Evolutionary conservation across 2,888 invertebrate genomes (phyloP).

Genomic region (Drosophila putrida): DNA sequence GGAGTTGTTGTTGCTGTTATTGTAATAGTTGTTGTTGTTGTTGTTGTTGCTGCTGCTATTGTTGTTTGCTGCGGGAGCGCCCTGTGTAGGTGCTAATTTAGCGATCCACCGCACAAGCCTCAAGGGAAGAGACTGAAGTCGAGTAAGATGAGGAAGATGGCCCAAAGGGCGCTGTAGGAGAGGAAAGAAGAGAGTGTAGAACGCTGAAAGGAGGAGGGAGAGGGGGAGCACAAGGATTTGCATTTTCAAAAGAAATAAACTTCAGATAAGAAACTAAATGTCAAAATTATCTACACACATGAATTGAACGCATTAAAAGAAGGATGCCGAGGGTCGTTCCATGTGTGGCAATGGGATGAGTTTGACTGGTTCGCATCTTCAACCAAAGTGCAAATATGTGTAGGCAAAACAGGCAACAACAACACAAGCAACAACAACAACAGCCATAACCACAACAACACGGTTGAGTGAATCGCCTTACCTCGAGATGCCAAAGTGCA

Average conservation of each 20-base stretch:
- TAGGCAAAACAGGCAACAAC: conserved; percentile 53
- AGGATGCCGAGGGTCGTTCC: conserved; percentile 28
- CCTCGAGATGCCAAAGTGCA: conserved; percentile 82
- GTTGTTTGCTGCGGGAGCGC: conserved; percentile 23
- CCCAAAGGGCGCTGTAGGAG: too few species aligned
- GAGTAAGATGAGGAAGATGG: not conserved
- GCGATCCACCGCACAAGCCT: conserved; percentile 55
- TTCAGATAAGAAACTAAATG: conserved; percentile 80
- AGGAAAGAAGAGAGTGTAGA: not conserved
- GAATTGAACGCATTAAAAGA: conserved; percentile 70
- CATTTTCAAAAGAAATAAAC: conserved; percentile 79
- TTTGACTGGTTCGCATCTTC: conserved; percentile 4
- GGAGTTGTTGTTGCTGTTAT: conserved; percentile 7
- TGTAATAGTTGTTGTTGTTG: conserved; percentile 10
- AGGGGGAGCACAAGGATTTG: conserved; percentile 22
- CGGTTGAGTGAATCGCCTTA: conserved; percentile 55
- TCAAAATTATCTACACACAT: conserved; percentile 81
- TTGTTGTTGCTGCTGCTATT: conserved; percentile 21
- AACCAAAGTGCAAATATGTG: conserved; percentile 75
- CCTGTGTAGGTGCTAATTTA: conserved; percentile 71
- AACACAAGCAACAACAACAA: conserved; percentile 22
- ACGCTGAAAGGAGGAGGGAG: not conserved
- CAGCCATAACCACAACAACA: conserved; percentile 25
- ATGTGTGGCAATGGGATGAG: conserved; percentile 19
- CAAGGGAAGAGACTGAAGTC: not conserved